phyloP scores from a whole-genome alignment of 92 coral and sea anemone genomes.

The Porites divaricata region DNA sequence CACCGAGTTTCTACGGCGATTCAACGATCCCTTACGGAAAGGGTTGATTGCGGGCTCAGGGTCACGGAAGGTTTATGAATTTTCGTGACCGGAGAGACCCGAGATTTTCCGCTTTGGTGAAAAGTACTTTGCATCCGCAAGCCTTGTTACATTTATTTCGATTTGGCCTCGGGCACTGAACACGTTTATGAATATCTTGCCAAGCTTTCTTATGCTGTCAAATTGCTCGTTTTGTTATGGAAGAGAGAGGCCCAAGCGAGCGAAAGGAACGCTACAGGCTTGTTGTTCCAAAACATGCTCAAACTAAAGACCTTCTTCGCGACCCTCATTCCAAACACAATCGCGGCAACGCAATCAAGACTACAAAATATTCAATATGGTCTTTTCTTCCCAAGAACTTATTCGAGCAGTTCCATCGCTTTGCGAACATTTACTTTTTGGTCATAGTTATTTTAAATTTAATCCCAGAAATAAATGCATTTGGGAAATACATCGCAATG shows the following conservation, averaged over 20 bases:
- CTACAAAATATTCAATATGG: constrained; percentile 97
- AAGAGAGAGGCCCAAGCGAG: constrained; percentile 15
- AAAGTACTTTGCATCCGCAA: too few species aligned
- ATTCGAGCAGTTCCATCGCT: constrained; percentile 99
- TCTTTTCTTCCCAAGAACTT: constrained; percentile 95
- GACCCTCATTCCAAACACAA: constrained; percentile 69
- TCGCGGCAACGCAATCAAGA: constrained; percentile 84
- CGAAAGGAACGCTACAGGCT: constrained; percentile 68
- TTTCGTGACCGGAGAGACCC: neutral
- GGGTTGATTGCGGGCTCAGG: constrained; percentile 52
- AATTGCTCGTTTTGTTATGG: constrained; percentile 21
- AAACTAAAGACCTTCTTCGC: constrained; percentile 62
- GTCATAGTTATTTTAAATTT: constrained; percentile 89
- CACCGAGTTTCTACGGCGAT: neutral
- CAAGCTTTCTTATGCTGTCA: constrained; percentile 15
- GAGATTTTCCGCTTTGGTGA: constrained; percentile 22
- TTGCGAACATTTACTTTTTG: constrained; percentile 96
- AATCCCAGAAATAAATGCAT: constrained; percentile 96
- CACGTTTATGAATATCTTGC: neutral
- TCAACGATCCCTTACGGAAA: neutral
- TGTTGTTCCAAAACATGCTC: constrained; percentile 85
- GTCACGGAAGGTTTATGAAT: constrained; percentile 13
- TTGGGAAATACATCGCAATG: constrained; percentile 96
- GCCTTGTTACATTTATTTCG: neutral
- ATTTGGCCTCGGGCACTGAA: neutral